Percentiles rank a stretch among this genome's conserved stretches.
Evolutionary conservation across 92 coral and sea anemone species (phyloP).

Genomic region (Anthopleura xanthogrammica): DNA sequence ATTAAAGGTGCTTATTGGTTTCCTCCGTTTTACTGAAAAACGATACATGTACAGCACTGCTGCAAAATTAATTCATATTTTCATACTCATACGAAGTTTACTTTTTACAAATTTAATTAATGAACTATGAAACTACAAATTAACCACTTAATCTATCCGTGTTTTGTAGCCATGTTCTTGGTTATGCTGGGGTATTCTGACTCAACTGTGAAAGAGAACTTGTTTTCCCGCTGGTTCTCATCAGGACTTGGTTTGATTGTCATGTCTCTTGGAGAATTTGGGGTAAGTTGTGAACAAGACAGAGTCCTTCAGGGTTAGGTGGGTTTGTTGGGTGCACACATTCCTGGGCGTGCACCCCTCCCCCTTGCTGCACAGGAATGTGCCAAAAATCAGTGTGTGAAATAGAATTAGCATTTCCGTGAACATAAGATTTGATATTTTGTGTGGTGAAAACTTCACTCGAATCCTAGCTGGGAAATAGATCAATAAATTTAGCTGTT

Average conservation of each 20-base stretch:
- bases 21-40: background rate
- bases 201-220: constrained; percentile 46
- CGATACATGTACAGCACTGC: background rate
- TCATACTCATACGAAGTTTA: no score
- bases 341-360: no score
- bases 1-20: no score
- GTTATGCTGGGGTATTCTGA: constrained; percentile 68
- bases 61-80: no score
- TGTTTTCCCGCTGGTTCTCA: constrained; percentile 85
- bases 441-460: no score
- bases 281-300: constrained; percentile 44
- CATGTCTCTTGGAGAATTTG: constrained; percentile 86
- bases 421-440: no score
- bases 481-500: background rate
- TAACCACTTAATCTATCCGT: background rate
- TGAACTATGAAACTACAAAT: background rate
- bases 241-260: constrained; percentile 77
- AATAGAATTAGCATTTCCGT: no score
- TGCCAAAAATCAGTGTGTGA: no score
- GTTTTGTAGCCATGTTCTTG: constrained; percentile 71
- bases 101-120: no score
- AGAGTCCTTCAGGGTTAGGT: no score
- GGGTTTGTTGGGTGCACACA: no score
- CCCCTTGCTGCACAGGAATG: no score
- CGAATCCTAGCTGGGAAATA: background rate